Base-by-base conservation (phyloP, 2,113 vertebrate species). In the Anoura caudifer region DNA sequence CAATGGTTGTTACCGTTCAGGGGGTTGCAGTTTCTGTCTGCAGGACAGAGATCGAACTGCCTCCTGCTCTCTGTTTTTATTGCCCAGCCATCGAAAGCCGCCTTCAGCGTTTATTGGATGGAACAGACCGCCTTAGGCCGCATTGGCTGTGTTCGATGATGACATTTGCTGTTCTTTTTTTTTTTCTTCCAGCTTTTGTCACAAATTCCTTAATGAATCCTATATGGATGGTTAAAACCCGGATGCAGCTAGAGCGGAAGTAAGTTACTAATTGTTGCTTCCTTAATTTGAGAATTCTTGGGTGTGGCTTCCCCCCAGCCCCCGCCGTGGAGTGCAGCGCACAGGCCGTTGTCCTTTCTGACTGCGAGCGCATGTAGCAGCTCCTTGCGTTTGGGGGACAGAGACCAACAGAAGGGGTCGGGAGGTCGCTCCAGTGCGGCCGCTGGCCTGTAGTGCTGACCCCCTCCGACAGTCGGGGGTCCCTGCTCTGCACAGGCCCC, bases 171-270 rank as follows among this genome's bases (percentile, higher is more conserved):
- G 15, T 31, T 33, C 19, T 87, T 65, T 61, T 79, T 56, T 59
- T 63, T 33, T 77, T 94, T 17, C 47, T 98, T 97, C 93, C 97
- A 99, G 99, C 99, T 69, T 99, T 99, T 95, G 97, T 99, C 95
- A 99, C 99, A 45, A 99, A 99, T 98, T 99, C 99, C 82, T 98
- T 99, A 98, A 99, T 99, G 99, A 99, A 99, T 97, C 99, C 99
- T 7, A 97, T 99, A 97, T 99, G 99, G 99, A 99, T 99, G 99
- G 99, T 99, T 89, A 99, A 99, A 98, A 99, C 99, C 0, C 99
- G 99, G 95, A 99, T 99, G 99, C 99, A 99, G 94, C 98, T 99
- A 91, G 99, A 99, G 97, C 98, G 98, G 94, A 99, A 99, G 99
- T 99, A 98, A 98, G 98, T 96, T n/a, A 69, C 79, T 72, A 41